These are phyloP conservation scores for Halictus quadricinctus DNA, from an alignment of 2,888 invertebrate species.

Conservation along the genomic window DNA sequence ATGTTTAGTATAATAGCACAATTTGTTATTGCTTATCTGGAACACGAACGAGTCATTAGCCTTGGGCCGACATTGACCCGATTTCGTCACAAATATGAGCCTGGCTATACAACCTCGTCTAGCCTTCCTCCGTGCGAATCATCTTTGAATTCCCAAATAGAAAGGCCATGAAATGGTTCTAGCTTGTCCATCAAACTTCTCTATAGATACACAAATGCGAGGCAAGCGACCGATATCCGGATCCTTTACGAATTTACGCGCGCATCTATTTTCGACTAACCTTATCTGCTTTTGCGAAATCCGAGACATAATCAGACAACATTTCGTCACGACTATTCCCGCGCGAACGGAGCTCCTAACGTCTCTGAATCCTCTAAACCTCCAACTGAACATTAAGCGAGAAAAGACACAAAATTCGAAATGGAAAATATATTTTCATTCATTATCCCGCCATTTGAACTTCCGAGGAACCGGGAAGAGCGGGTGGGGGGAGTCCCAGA, in stretches of 20 bases:
- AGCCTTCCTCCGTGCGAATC: constrained; percentile 31
- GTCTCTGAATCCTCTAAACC: not conserved
- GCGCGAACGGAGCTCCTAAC: not conserved
- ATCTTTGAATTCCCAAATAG: constrained; percentile 36
- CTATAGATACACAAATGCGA: too few species aligned
- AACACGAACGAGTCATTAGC: constrained; percentile 70
- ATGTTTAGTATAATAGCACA: constrained; percentile 22
- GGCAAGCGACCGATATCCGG: not conserved
- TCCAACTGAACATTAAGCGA: not conserved
- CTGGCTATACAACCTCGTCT: constrained; percentile 28
- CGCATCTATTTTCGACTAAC: constrained; percentile 15
- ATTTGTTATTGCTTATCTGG: constrained; percentile 59
- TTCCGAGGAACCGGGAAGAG: not conserved
- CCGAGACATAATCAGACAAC: not conserved
- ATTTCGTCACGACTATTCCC: constrained; percentile 3
- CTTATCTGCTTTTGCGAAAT: constrained; percentile 13
- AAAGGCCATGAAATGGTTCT: constrained; percentile 6
- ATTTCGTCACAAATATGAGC: constrained; percentile 74
- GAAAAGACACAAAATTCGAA: not conserved
- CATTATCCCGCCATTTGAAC: not conserved
- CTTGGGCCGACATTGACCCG: constrained; percentile 78
- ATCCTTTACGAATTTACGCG: not conserved
- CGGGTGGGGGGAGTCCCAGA: not conserved
- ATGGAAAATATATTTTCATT: not conserved
- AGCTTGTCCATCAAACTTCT: not conserved